A percentile compares a stretch with the other conserved stretches of the same genome.
These are phyloP conservation scores for Protobothrops flavoviridis DNA, from an alignment of 2,113 vertebrate genomes.

Conservation along the genomic window DNA sequence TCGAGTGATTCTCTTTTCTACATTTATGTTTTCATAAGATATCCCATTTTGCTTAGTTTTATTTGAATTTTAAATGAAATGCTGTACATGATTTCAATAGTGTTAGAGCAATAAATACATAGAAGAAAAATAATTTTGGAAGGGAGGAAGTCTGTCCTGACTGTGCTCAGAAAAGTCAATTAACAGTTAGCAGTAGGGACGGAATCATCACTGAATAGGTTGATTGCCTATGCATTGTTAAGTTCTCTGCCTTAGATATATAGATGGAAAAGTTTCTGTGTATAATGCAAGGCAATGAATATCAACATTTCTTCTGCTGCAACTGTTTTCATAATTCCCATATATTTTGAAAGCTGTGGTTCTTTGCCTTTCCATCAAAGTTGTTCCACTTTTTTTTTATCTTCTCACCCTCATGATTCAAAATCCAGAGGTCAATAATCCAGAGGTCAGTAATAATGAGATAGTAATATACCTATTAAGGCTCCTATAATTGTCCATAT, in stretches of 20 bases:
- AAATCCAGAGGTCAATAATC: not conserved
- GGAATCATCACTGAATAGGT: not conserved
- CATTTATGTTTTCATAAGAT: not conserved
- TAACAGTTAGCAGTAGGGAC: not conserved
- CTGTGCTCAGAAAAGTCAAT: not conserved
- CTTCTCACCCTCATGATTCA: not conserved
- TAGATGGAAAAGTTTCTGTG: not conserved
- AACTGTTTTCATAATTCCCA: not conserved
- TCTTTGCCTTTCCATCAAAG: not conserved
- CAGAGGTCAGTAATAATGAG: not conserved
- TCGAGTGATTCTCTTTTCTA: not conserved
- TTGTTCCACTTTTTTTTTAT: not conserved
- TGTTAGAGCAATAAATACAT: not conserved
- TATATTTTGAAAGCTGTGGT: not conserved
- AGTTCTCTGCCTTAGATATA: not conserved
- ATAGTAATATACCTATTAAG: not conserved
- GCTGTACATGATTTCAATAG: not conserved
- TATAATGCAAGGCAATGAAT: not conserved
- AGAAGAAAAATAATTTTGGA: not conserved
- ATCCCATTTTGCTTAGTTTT: not conserved
- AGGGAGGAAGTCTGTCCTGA: not conserved
- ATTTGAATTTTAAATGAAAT: not conserved
- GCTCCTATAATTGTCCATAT: not conserved
- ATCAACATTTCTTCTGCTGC: not conserved
- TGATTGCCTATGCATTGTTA: not conserved